These are phyloP conservation scores for Sinohyriopsis cumingii DNA, from an alignment of 2,888 invertebrate species.

Conservation along the genomic window DNA sequence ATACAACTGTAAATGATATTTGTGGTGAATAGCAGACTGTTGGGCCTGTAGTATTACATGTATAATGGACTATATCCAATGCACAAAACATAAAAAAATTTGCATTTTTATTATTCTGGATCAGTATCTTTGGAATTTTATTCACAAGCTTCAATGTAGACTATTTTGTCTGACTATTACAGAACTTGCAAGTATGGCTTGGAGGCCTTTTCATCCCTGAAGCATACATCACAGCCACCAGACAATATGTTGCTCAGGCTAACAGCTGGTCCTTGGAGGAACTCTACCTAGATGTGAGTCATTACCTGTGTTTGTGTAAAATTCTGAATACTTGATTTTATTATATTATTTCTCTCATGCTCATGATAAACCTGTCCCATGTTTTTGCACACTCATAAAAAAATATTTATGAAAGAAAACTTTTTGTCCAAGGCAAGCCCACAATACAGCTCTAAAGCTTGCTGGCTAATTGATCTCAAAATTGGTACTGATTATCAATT, in stretches of 20 bases:
- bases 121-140: too few relatives aligned
- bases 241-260: slow-evolving; percentile 92
- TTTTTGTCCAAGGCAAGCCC: too few relatives aligned
- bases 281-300: slow-evolving; percentile 84
- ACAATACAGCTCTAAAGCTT: too few relatives aligned
- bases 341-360: background rate
- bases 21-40: too few relatives aligned
- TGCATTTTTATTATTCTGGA: too few relatives aligned
- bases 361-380: background rate
- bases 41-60: too few relatives aligned
- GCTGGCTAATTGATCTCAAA: too few relatives aligned
- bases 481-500: too few relatives aligned
- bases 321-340: background rate
- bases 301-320: background rate
- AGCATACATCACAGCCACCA: slow-evolving; percentile 98
- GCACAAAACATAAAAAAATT: too few relatives aligned
- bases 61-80: too few relatives aligned
- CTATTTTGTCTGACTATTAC: slow-evolving; percentile 55
- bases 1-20: too few relatives aligned
- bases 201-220: slow-evolving; percentile 98
- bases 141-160: background rate
- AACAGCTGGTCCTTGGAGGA: slow-evolving; percentile 94
- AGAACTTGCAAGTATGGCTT: slow-evolving; percentile 94
- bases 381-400: background rate
- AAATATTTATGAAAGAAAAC: background rate